Conservation (phyloP, 2,888 invertebrate species). For the Proisotoma minuta region DNA sequence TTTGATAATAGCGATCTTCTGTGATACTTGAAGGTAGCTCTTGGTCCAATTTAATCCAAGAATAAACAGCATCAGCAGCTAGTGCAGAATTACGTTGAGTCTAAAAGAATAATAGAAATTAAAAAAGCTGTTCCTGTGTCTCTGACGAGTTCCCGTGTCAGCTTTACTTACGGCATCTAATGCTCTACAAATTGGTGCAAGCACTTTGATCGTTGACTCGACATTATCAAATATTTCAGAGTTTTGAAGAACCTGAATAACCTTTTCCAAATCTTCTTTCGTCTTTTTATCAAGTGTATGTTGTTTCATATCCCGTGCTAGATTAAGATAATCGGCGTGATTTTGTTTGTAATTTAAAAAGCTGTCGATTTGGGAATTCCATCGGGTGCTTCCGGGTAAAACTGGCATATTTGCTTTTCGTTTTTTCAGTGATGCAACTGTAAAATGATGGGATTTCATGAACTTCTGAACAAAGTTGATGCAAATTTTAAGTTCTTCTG, state of each 20-base stretch:
- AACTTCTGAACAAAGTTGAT: conserved; percentile 15
- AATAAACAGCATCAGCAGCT: conserved; percentile 11
- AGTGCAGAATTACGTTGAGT: conserved; percentile 3
- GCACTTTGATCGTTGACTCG: not conserved
- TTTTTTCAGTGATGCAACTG: conserved; percentile 9
- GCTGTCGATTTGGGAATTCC: conserved; percentile 23
- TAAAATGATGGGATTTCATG: conserved; percentile 22
- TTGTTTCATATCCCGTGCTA: conserved; percentile 8
- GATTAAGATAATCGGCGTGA: conserved; percentile 22
- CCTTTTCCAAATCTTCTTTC: not conserved
- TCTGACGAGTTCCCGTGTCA: conserved; percentile 6
- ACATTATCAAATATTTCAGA: not conserved
- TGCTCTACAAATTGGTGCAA: conserved; percentile 18
- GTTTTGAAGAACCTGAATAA: conserved; percentile 6
- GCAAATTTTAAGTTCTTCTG: conserved; percentile 5
- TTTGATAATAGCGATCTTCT: conserved; percentile 3
- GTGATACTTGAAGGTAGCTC: not conserved
- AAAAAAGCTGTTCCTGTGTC: conserved; percentile 9
- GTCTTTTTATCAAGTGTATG: not conserved
- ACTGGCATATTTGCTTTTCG: conserved; percentile 12
- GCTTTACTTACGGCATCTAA: conserved; percentile 17
- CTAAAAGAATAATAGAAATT: conserved; percentile 9
- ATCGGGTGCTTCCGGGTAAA: conserved; percentile 16
- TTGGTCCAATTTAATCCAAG: conserved; percentile 5
- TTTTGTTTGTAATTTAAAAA: conserved; percentile 20